A percentile compares a stretch with the other conserved stretches of the same genome.
Conservation (phyloP, 2,113 vertebrate species). For the Pyrgilauda ruficollis region DNA sequence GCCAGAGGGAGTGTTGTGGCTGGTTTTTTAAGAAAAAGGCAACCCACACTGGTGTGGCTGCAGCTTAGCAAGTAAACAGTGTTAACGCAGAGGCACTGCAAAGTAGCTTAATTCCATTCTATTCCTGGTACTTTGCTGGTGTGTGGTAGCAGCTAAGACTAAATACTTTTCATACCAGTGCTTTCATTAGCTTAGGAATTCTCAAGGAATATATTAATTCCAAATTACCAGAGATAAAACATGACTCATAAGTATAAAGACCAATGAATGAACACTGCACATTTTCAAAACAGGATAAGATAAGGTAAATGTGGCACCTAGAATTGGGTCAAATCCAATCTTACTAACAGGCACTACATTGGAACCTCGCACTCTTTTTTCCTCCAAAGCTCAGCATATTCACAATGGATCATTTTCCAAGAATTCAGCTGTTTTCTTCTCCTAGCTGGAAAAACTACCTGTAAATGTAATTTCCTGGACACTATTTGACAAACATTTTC, state of each 20-base stretch:
- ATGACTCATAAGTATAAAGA: neutral
- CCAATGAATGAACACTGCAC: neutral
- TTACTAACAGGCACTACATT: neutral
- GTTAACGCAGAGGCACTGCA: neutral
- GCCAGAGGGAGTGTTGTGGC: neutral
- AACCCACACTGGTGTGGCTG: neutral
- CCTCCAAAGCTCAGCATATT: neutral
- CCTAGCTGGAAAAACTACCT: neutral
- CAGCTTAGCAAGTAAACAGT: neutral
- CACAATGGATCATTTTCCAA: neutral
- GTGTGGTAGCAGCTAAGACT: neutral
- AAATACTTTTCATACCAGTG: slow-evolving; percentile 16
- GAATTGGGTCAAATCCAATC: neutral
- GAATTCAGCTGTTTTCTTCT: neutral
- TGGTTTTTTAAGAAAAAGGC: neutral
- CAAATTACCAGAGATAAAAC: neutral
- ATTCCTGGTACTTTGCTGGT: neutral
- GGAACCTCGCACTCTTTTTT: neutral
- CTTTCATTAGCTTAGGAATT: slow-evolving; percentile 3
- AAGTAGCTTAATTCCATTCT: neutral
- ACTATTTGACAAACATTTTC: neutral
- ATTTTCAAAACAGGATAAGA: neutral
- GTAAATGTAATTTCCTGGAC: neutral
- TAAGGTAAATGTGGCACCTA: neutral
- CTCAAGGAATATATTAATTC: neutral